Evolutionary conservation across 2,888 invertebrate species (phyloP), one percentile per base, ranked within the genome.

Genomic region (Coremacera marginata): DNA sequence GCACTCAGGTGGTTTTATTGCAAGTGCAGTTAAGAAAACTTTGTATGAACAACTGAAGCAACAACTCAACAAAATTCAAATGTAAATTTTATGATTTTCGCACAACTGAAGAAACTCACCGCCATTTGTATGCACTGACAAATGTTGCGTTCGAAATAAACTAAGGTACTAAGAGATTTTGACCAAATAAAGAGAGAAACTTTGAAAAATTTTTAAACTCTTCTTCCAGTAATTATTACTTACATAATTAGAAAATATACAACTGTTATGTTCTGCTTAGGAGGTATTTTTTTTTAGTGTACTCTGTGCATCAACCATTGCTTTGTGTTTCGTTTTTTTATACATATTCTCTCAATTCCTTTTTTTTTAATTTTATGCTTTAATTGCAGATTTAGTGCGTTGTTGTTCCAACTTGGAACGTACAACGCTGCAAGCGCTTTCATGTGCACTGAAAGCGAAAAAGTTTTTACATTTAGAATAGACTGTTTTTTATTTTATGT

Each of bases 321-420:
- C 55, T 9, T 3, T 55, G 5, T 55, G 22, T 60, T 60, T 60
- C 14, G 11, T 44, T 44, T 11, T 44, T 44, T 11, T 44, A 44
- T 44, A 44, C 4, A n/a, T 60, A 22, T 27, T 27, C 4, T 27
- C 16, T 60, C 8, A 5, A n/a, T 60, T n/a, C n/a, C n/a, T n/a
- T 16, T 60, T 60, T 16, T 22, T 60, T 60, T 60, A 60, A 27
- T 60, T 27, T 60, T 60, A 60, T 60, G 16, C 60, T 60, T 60
- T 60, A 60, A 60, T 60, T 60, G 60, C 60, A 60, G 60, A 16
- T 27, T 60, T 27, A 60, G 60, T 60, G 60, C 60, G 27, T 60
- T 60, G 11, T 22, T 60, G 14, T 27, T 25, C 8, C 27, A 19
- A 27, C 25, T 57, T 22, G 1, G 25, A 22, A 57, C 11, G 60